Evolutionary conservation across 2,797 vertebrate species (phyloP).

Genomic region (Argyrosomus regius): DNA sequence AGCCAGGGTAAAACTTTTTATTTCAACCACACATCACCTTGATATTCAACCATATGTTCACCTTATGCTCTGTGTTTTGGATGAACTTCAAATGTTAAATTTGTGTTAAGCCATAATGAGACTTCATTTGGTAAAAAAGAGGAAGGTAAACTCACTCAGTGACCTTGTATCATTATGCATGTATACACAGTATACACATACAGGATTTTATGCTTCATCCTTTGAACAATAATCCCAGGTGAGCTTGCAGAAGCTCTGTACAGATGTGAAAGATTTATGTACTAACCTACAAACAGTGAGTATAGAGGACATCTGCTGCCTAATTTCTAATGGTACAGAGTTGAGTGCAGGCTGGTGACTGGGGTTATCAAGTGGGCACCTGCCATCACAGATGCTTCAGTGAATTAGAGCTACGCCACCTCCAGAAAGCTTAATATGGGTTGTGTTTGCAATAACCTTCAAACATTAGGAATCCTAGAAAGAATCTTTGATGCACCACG

Average conservation of each 20-base stretch:
- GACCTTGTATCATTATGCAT: not conserved
- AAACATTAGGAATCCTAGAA: conserved; percentile 7
- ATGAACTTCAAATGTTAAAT: conserved; percentile 24
- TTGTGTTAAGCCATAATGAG: conserved; percentile 18
- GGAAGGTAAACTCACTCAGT: not conserved
- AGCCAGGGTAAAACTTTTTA: conserved; percentile 9
- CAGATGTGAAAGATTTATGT: conserved; percentile 11
- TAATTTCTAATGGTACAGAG: conserved; percentile 20
- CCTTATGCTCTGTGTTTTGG: conserved; percentile 20
- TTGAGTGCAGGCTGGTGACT: conserved; percentile 24
- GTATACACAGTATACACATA: not conserved
- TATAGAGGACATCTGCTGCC: conserved; percentile 43
- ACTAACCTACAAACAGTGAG: conserved; percentile 23
- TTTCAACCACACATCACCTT: conserved; percentile 1
- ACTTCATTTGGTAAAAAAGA: not conserved
- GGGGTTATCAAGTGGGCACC: conserved; percentile 55
- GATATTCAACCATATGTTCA: conserved; percentile 28
- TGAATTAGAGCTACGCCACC: conserved; percentile 44
- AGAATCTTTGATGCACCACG: not conserved
- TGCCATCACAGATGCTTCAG: conserved; percentile 60
- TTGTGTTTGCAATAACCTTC: conserved; percentile 36
- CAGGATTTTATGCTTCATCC: conserved; percentile 1
- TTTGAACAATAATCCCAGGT: conserved; percentile 13
- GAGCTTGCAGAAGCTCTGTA: conserved; percentile 1
- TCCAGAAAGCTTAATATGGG: conserved; percentile 19